Evolutionary conservation across 2,797 vertebrate genomes (phyloP).

Genomic region (Spheniscus humboldti): DNA sequence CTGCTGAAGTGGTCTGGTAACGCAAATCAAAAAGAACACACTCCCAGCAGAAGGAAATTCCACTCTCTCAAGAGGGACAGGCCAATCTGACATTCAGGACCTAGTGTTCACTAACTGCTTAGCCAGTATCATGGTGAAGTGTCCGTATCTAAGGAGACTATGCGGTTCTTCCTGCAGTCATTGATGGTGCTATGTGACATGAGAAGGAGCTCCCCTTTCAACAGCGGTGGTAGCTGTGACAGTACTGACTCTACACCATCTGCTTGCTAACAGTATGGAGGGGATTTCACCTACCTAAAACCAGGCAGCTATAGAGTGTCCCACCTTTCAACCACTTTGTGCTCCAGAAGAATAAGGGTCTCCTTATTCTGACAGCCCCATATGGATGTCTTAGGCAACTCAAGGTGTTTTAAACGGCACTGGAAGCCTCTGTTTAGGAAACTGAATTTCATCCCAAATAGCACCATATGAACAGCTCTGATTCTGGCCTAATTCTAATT

Average conservation of each 20-base stretch:
- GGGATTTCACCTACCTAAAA: background rate
- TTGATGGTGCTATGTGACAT: background rate
- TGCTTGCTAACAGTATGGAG: background rate
- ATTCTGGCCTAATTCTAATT: background rate
- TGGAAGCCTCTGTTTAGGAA: background rate
- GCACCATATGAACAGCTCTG: background rate
- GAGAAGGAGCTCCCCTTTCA: background rate
- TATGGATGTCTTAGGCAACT: background rate
- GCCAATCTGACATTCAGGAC: background rate
- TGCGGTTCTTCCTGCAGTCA: background rate
- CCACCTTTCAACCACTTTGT: background rate
- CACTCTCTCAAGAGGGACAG: background rate
- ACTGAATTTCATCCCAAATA: background rate
- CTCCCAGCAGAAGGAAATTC: background rate
- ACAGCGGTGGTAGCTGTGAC: background rate
- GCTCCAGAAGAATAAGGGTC: background rate
- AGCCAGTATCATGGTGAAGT: no score
- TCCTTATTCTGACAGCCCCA: background rate
- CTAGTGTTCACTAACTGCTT: background rate
- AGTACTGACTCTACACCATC: background rate
- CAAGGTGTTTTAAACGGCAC: background rate
- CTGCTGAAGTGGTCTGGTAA: background rate
- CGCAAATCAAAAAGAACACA: background rate
- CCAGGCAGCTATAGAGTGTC: background rate
- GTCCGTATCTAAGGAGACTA: background rate